These are phyloP conservation scores for Trichogramma dendrolimi DNA, from an alignment of 2,888 invertebrate genomes.

Conservation along the genomic window DNA sequence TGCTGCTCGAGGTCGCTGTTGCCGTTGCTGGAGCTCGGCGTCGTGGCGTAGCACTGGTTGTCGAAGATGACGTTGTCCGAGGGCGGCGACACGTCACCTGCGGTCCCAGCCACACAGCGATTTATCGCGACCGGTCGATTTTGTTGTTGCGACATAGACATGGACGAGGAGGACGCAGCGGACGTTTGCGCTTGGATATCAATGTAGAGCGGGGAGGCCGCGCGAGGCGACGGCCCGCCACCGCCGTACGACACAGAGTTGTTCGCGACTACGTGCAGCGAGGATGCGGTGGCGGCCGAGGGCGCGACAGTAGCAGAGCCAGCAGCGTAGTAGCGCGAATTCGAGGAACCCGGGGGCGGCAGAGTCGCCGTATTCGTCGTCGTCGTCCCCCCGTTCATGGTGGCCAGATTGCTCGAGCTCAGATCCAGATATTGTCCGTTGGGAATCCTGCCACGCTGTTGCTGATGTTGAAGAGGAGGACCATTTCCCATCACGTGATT, in stretches of 20 bases:
- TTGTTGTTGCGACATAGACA: no score
- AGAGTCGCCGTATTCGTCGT: not conserved
- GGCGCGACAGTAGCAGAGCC: not conserved
- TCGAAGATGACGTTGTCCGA: slow-evolving; percentile 92
- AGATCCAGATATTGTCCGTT: no score
- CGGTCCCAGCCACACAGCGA: slow-evolving; percentile 39
- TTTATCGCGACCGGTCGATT: slow-evolving; percentile 52
- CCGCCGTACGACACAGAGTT: no score
- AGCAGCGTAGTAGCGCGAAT: not conserved
- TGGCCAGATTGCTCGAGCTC: no score
- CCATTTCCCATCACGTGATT: no score
- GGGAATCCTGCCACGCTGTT: no score
- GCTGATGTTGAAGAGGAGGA: no score
- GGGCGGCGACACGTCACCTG: slow-evolving; percentile 72
- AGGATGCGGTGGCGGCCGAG: not conserved
- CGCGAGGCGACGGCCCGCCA: no score
- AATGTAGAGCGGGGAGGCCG: no score
- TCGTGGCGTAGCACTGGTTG: slow-evolving; percentile 92
- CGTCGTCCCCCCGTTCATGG: no score
- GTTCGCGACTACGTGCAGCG: slow-evolving; percentile 15
- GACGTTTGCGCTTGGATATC: no score
- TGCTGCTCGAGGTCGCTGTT: slow-evolving; percentile 84
- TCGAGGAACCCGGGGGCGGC: not conserved
- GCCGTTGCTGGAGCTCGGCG: slow-evolving; percentile 89
- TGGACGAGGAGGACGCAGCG: slow-evolving; percentile 44